Evolutionary conservation across 2,888 invertebrate genomes (phyloP).

Genomic region (Abrostola triplasia): DNA sequence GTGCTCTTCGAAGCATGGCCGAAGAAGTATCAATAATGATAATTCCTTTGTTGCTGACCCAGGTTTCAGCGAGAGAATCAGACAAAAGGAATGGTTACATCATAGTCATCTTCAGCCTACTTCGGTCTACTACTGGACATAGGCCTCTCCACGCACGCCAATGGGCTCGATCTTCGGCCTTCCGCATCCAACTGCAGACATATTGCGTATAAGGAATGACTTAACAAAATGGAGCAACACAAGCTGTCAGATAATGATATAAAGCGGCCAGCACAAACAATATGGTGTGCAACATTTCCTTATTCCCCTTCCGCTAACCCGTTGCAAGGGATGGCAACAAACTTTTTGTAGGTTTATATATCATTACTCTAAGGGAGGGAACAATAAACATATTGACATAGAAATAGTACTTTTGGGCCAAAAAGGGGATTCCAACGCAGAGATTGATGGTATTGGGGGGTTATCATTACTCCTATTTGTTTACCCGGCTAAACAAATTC

Average conservation of each 20-base stretch:
- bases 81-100: too few relatives aligned
- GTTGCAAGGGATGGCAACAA: not conserved
- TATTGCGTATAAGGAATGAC: too few relatives aligned
- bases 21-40: too few relatives aligned
- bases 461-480: not conserved
- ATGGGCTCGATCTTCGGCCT: too few relatives aligned
- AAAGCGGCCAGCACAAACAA: not conserved
- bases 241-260: not conserved
- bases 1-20: too few relatives aligned
- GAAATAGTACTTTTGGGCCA: not conserved
- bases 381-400: conserved; percentile 4
- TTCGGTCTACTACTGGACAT: too few relatives aligned
- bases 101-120: too few relatives aligned
- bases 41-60: too few relatives aligned
- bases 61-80: too few relatives aligned
- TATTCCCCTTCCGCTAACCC: not conserved
- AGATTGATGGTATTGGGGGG: not conserved
- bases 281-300: conserved; percentile 3
- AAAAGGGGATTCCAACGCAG: not conserved
- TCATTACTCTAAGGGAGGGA: conserved; percentile 1
- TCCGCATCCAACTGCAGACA: too few relatives aligned
- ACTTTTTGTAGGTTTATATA: not conserved
- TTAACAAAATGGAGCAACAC: not conserved
- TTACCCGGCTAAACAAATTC: not conserved
- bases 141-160: too few relatives aligned